Evolutionary conservation across 2,113 vertebrate genomes (phyloP).

Genomic region (Bubo bubo): DNA sequence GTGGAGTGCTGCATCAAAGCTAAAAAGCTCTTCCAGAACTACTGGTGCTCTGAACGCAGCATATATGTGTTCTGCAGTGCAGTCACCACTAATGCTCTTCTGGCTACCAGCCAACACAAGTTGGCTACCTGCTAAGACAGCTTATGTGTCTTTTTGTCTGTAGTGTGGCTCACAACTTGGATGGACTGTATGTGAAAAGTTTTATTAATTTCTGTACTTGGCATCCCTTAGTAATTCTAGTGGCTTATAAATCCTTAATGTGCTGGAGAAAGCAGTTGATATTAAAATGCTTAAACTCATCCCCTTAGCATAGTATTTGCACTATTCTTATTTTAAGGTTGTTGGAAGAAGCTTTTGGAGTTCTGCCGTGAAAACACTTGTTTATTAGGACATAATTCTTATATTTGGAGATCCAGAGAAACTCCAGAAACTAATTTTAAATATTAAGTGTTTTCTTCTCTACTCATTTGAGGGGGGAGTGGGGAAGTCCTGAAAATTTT

Average conservation of each 20-base stretch:
- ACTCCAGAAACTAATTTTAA: not conserved
- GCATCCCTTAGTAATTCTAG: not conserved
- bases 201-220: not conserved
- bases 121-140: not conserved
- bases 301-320: not conserved
- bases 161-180: not conserved
- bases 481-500: not conserved
- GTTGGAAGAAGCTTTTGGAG: not conserved
- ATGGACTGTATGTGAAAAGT: not conserved
- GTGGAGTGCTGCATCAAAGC: not conserved
- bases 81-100: not conserved
- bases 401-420: not conserved
- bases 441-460: not conserved
- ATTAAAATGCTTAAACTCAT: not conserved
- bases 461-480: not conserved
- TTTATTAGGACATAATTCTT: not conserved
- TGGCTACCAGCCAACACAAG: not conserved
- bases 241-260: not conserved
- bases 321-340: not conserved
- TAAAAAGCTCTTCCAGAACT: not conserved
- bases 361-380: not conserved
- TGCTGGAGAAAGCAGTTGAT: not conserved
- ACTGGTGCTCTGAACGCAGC: not conserved
- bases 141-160: not conserved
- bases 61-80: not conserved